A percentile compares a stretch with the other conserved stretches of the same genome.
These are phyloP conservation scores for Sciaenops ocellatus DNA, from an alignment of 2,797 vertebrate genomes.

Conservation along the genomic window DNA sequence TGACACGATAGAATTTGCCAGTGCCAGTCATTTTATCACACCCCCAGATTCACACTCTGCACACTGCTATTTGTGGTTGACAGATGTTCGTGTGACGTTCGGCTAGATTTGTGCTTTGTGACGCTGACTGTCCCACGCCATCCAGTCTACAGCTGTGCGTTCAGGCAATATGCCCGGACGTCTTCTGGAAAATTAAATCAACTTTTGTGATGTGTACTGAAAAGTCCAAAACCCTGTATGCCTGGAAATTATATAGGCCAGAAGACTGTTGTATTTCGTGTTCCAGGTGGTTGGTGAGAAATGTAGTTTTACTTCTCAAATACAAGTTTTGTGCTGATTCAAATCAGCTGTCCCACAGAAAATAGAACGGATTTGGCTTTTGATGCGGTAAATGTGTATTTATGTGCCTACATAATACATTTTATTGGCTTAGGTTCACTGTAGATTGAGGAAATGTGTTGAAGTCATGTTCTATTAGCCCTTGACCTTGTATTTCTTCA, in stretches of 20 bases:
- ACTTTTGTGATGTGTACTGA: neutral
- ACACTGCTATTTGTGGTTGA: constrained; percentile 23
- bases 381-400: neutral
- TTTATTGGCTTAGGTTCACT: too few species aligned
- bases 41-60: constrained; percentile 9
- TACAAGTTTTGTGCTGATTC: neutral
- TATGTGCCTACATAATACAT: neutral
- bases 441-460: neutral
- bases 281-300: neutral
- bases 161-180: constrained; percentile 34
- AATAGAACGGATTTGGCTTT: neutral
- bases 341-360: neutral
- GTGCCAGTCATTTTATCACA: constrained; percentile 12
- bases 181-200: constrained; percentile 1
- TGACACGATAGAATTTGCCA: constrained; percentile 17
- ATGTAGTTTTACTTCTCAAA: neutral
- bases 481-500: constrained; percentile 85
- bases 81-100: constrained; percentile 36
- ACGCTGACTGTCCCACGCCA: constrained; percentile 16
- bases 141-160: constrained; percentile 49
- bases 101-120: constrained; percentile 1
- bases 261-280: neutral
- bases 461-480: constrained; percentile 35
- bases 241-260: neutral
- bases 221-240: neutral